Base-by-base conservation (phyloP, 2,888 invertebrate species). In the Apoderus coryli region DNA sequence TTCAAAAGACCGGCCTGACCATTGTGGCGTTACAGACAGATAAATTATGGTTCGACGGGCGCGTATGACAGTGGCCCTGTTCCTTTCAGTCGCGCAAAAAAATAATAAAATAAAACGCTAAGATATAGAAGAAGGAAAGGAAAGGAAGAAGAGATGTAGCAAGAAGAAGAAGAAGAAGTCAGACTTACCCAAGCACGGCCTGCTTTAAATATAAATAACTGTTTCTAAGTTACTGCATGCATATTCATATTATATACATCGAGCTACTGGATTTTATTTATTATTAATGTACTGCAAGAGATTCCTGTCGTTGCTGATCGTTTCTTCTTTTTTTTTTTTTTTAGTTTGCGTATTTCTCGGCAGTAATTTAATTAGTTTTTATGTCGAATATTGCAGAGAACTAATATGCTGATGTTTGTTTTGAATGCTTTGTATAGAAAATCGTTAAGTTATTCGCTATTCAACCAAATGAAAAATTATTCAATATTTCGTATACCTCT, bases 11-110 rank as follows among this genome's bases (percentile, higher is more conserved):
- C 43, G 45, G 52, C 46, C 50, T 49, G 53, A 51, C 57, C 56
- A 56, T 56, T 57, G 56, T 56, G 54, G 52, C 47, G 48, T 48
- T 50, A 53, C 56, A 57, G 57, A 57, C 57, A 55, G 53, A 57
- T 57, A 57, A 57, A 57, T 57, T 55, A 57, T 54, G 37, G 53
- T 52, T 55, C 55, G 56, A 57, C 54, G 49, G 53, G 38, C 54
- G 53, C 56, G 55, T 57, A 57, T 57, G 57, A 57, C 57, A 57
- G 57, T 55, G 54, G 55, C 53, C 41, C 40, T 42, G 42, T 44
- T 44, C 43, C 25, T 30, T 19, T 13, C 28, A 24, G n/a, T 26
- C 24, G 19, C 6, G n/a, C 6, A 19, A 19, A 19, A 6, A n/a
- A 6, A 19, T n/a, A 7, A 6, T 19, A 19, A 6, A 19, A 7